phyloP scores from a whole-genome alignment of 23 tunicate genomes.

The Clavelina lepadiformis region DNA sequence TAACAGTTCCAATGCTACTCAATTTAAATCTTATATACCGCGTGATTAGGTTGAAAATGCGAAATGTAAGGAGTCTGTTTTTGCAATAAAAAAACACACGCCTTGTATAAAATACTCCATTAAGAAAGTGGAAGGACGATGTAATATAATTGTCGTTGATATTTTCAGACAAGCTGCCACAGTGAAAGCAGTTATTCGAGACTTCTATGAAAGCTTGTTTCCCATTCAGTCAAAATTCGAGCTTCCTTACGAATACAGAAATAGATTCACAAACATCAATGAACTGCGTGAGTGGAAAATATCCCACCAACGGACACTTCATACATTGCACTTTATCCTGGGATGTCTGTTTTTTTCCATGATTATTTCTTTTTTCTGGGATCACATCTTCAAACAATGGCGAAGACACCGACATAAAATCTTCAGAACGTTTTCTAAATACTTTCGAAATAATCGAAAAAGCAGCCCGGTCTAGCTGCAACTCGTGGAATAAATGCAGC shows the following conservation, averaged over 20 bases:
- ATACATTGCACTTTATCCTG: conserved; percentile 38
- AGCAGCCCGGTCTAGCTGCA: neutral
- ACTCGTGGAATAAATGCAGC: neutral
- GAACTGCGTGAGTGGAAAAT: conserved; percentile 49
- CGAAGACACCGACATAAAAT: conserved; percentile 16
- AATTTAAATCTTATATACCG: too few relatives aligned
- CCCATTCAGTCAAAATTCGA: conserved; percentile 81
- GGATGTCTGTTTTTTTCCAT: conserved; percentile 21
- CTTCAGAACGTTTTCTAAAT: conserved; percentile 2
- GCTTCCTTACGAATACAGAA: conserved; percentile 62
- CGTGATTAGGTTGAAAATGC: too few relatives aligned
- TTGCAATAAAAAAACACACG: too few relatives aligned
- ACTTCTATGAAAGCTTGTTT: conserved; percentile 69
- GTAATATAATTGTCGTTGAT: too few relatives aligned
- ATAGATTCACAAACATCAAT: conserved; percentile 39
- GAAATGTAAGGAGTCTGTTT: too few relatives aligned
- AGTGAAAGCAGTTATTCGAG: conserved; percentile 70
- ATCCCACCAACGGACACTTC: conserved; percentile 26
- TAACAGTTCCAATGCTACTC: too few relatives aligned
- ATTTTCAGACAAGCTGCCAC: conserved; percentile 57
- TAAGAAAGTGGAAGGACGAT: too few relatives aligned
- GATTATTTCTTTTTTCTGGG: conserved; percentile 58
- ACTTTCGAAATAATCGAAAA: too few relatives aligned
- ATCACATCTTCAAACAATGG: conserved; percentile 28
- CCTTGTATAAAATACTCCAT: too few relatives aligned